Evolutionary conservation across 2,113 vertebrate genomes (phyloP).

Genomic region (Pteruthius melanotis): DNA sequence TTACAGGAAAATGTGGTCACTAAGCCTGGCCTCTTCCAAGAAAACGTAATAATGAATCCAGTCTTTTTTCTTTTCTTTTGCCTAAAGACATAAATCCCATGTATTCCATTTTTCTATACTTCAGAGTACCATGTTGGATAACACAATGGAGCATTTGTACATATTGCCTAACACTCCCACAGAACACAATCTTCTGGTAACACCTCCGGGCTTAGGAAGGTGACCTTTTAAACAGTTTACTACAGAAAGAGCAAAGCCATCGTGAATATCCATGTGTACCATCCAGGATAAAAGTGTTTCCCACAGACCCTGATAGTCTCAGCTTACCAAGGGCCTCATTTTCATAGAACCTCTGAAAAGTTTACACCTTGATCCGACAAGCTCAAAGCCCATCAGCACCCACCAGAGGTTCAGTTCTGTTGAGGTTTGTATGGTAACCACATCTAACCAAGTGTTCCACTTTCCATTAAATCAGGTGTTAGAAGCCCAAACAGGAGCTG

Average conservation of each 20-base stretch:
- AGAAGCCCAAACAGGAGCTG: not conserved
- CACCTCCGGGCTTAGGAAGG: not conserved
- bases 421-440: not conserved
- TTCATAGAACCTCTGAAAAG: not conserved
- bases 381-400: not conserved
- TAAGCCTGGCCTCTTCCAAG: not conserved
- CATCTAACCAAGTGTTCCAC: not conserved
- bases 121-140: not conserved
- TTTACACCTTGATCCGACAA: not conserved
- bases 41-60: not conserved
- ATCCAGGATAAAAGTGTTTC: not conserved
- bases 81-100: not conserved
- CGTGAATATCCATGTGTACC: not conserved
- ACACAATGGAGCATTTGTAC: not conserved
- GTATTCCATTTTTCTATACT: not conserved
- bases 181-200: not conserved
- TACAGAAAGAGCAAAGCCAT: not conserved
- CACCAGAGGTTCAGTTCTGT: not conserved
- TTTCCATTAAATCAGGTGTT: slow-evolving; percentile 2
- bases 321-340: not conserved
- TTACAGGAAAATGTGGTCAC: not conserved
- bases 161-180: not conserved
- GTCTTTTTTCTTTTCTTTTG: not conserved
- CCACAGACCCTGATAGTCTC: not conserved
- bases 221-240: not conserved